phyloP scores from a whole-genome alignment of 1,140 invertebrate genomes.

The Drosophila malerkotliana region DNA sequence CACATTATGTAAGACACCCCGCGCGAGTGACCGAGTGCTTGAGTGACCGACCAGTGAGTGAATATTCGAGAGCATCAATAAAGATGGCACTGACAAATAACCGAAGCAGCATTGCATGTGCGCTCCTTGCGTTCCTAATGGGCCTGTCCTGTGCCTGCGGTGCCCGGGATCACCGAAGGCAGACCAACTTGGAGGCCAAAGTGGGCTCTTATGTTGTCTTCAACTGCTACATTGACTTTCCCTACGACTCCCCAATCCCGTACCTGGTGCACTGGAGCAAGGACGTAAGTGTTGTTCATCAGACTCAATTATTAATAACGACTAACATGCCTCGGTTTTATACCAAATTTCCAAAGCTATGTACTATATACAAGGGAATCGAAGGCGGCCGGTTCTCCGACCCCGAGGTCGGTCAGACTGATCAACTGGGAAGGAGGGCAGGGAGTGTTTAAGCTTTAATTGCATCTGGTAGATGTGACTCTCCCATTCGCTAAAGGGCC shows the following conservation, averaged over 20 bases:
- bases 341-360: slow-evolving; percentile 50
- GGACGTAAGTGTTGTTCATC: slow-evolving; percentile 88
- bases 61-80: neutral
- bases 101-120: neutral
- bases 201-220: slow-evolving; percentile 94
- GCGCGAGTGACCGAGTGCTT: slow-evolving; percentile 37
- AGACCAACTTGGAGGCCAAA: slow-evolving; percentile 89
- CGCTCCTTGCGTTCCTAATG: slow-evolving; percentile 60
- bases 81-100: slow-evolving; percentile 32
- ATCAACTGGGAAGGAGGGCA: neutral
- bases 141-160: slow-evolving; percentile 69
- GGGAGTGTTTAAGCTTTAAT: slow-evolving; percentile 60
- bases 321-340: slow-evolving; percentile 21
- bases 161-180: slow-evolving; percentile 85
- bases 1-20: slow-evolving; percentile 31
- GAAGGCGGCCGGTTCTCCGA: slow-evolving; percentile 43
- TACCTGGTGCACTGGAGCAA: slow-evolving; percentile 96
- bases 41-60: slow-evolving; percentile 13
- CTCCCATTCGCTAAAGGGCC: slow-evolving; percentile 76
- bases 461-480: slow-evolving; percentile 53
- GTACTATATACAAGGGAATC: slow-evolving; percentile 71
- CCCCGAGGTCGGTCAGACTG: neutral
- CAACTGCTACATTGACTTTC: slow-evolving; percentile 95
- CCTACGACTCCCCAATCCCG: slow-evolving; percentile 93
- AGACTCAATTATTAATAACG: slow-evolving; percentile 31